phyloP scores from a whole-genome alignment of 2,797 vertebrate species.

The Chrysocyon brachyurus region DNA sequence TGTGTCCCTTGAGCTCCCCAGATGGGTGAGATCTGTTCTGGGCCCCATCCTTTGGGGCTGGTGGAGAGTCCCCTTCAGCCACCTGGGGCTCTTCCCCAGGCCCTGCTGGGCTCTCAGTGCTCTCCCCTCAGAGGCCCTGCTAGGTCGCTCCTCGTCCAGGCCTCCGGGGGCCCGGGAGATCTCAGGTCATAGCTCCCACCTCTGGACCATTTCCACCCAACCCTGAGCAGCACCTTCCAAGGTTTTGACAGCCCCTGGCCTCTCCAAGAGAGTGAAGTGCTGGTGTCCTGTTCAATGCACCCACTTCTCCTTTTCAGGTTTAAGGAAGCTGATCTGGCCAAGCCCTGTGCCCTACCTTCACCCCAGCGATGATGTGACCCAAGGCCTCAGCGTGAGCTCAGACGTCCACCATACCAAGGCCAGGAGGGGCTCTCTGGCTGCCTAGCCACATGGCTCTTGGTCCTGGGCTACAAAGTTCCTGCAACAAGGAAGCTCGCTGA shows the following conservation, averaged over 20 bases:
- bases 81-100: not conserved
- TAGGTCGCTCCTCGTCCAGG: not conserved
- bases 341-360: fast-evolving
- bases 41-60: fast-evolving
- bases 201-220: fast-evolving
- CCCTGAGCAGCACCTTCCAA: not conserved
- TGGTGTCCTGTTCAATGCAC: not conserved
- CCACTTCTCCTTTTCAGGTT: not conserved
- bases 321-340: not conserved
- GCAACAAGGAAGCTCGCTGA: not conserved
- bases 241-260: not conserved
- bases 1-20: not conserved
- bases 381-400: not conserved
- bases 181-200: not conserved
- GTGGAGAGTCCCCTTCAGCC: not conserved
- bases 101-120: fast-evolving
- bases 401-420: fast-evolving
- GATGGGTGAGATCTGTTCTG: not conserved
- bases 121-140: not conserved
- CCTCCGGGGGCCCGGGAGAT: not conserved
- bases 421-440: not conserved
- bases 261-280: not conserved
- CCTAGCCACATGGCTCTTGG: not conserved
- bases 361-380: not conserved
- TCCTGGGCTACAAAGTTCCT: not conserved